Percentiles rank a stretch among this genome's conserved stretches.
Conservation (phyloP, 2,113 vertebrate species). For the Epinephelus moara region DNA sequence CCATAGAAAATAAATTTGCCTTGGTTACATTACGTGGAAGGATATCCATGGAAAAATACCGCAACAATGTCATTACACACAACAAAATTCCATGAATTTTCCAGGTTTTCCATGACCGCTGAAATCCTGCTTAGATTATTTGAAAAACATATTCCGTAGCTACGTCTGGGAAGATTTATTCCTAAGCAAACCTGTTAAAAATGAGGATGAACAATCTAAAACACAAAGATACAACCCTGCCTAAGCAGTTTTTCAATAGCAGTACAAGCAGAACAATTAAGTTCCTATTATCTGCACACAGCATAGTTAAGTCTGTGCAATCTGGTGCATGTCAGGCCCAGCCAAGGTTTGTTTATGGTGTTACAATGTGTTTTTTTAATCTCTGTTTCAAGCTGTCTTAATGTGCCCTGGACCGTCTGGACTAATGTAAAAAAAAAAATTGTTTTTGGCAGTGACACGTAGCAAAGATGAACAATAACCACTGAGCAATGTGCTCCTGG, state of each 20-base stretch:
- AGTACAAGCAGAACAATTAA: background rate
- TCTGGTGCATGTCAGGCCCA: background rate
- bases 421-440: conserved; percentile 1
- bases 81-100: no score
- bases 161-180: background rate
- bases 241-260: background rate
- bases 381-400: background rate
- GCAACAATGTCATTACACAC: no score
- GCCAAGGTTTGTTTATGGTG: background rate
- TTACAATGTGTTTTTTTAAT: background rate
- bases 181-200: background rate
- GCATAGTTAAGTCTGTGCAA: background rate
- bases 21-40: no score
- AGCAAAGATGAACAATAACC: background rate
- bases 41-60: no score
- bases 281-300: background rate
- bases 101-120: no score
- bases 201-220: background rate
- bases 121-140: no score
- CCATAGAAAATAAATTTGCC: no score
- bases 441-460: conserved; percentile 7
- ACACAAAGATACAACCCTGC: background rate
- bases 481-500: conserved; percentile 12
- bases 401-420: background rate
- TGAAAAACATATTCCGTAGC: background rate